A percentile compares a stretch with the other conserved stretches of the same genome.
Conservation (phyloP, 1,140 invertebrate species). For the Micrasema longulum region DNA sequence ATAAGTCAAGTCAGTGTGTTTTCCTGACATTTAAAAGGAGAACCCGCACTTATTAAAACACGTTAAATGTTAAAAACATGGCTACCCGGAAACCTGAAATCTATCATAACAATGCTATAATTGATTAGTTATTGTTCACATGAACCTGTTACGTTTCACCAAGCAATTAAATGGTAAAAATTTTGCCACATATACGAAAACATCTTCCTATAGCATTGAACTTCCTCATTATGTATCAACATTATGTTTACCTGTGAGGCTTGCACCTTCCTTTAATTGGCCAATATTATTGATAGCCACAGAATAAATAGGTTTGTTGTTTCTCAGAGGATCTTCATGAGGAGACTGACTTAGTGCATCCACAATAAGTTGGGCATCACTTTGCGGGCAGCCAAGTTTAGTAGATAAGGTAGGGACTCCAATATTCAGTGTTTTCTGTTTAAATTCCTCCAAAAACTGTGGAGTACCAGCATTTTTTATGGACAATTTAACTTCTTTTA, state of each 20-base stretch:
- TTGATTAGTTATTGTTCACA: too few relatives aligned
- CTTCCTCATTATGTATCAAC: too few relatives aligned
- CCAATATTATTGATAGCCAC: slow-evolving; percentile 59
- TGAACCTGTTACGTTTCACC: too few relatives aligned
- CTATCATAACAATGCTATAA: too few relatives aligned
- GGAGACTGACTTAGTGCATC: slow-evolving; percentile 63
- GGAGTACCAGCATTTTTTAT: slow-evolving; percentile 62
- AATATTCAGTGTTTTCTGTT: slow-evolving; percentile 56
- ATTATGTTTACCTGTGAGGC: slow-evolving; percentile 61
- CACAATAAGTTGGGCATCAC: slow-evolving; percentile 63
- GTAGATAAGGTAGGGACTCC: slow-evolving; percentile 56
- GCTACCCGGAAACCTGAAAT: too few relatives aligned
- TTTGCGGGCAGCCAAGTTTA: slow-evolving; percentile 58
- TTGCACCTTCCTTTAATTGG: slow-evolving; percentile 60
- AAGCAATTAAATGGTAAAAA: too few relatives aligned
- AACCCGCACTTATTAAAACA: too few relatives aligned
- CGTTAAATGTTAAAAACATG: too few relatives aligned
- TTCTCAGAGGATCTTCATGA: slow-evolving; percentile 64
- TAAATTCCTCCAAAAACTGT: slow-evolving; percentile 62
- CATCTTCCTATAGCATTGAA: too few relatives aligned
- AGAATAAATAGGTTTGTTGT: slow-evolving; percentile 65
- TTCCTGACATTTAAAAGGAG: too few relatives aligned
- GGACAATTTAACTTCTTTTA: slow-evolving; percentile 63
- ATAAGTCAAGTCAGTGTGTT: too few relatives aligned
- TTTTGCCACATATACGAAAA: too few relatives aligned